A percentile compares a stretch with the other conserved stretches of the same genome.
Conservation (phyloP, 2,113 vertebrate genomes). For the Halcyon senegalensis region DNA sequence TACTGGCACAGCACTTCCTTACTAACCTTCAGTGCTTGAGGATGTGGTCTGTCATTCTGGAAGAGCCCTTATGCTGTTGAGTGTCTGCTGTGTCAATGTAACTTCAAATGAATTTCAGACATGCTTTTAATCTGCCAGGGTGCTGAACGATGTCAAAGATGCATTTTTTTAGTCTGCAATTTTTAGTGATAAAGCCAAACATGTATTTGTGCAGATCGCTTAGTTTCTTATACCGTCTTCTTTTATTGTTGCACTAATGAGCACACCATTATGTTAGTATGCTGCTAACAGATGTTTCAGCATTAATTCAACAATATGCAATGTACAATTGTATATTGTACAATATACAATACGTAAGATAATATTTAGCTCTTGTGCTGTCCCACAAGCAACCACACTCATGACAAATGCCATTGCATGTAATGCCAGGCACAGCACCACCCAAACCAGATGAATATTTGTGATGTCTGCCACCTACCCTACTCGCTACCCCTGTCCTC, state of each 20-base stretch:
- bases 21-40: not conserved
- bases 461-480: not conserved
- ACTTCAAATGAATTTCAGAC: not conserved
- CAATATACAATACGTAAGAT: not conserved
- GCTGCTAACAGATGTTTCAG: not conserved
- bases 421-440: not conserved
- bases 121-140: not conserved
- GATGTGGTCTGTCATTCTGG: not conserved
- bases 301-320: not conserved
- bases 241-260: not conserved
- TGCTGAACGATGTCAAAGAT: not conserved
- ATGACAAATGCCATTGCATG: rapidly evolving
- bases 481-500: rapidly evolving
- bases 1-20: not conserved
- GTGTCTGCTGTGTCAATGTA: not conserved
- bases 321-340: too few species aligned
- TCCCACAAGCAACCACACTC: not conserved
- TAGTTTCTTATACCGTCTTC: not conserved
- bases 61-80: not conserved
- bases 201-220: not conserved
- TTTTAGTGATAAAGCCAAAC: not conserved
- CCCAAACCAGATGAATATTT: not conserved
- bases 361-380: not conserved
- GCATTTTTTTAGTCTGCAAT: rapidly evolving
- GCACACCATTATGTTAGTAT: not conserved